Evolutionary conservation across 1,140 invertebrate species (phyloP).

Genomic region (Portunus trituberculatus): DNA sequence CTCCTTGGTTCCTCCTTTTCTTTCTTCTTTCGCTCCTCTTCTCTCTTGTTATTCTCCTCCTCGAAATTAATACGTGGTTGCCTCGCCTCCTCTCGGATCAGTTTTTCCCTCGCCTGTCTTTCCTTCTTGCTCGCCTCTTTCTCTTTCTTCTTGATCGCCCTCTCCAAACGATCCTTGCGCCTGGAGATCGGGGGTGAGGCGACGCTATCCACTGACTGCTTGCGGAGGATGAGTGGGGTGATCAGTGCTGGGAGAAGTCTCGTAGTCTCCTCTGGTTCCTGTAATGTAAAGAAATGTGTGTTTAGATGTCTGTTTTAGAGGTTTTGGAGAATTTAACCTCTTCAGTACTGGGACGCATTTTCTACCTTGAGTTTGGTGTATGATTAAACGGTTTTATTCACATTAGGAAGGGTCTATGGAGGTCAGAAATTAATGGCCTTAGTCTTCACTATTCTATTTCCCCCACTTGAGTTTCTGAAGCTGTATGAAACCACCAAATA

Average conservation of each 20-base stretch:
- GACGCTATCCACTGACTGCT: background rate
- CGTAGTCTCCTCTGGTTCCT: conserved; percentile 20
- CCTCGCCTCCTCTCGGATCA: background rate
- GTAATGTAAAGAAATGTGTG: background rate
- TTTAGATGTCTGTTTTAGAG: too few relatives aligned
- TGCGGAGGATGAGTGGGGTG: background rate
- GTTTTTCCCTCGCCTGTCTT: background rate
- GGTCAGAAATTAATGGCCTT: too few relatives aligned
- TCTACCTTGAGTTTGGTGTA: too few relatives aligned
- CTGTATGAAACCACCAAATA: too few relatives aligned
- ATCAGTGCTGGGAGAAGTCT: background rate
- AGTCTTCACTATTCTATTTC: too few relatives aligned
- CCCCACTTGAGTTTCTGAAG: too few relatives aligned
- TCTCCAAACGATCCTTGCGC: background rate
- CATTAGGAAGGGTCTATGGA: too few relatives aligned
- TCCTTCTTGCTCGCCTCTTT: background rate
- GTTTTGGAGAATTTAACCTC: too few relatives aligned
- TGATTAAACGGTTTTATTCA: too few relatives aligned
- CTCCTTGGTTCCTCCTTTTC: background rate
- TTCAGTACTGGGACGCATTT: too few relatives aligned
- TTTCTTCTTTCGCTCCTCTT: background rate
- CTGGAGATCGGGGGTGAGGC: too few relatives aligned
- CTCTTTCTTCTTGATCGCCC: background rate
- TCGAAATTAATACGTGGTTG: background rate
- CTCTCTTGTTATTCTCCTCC: background rate